Evolutionary conservation across 2,888 invertebrate genomes (phyloP), one percentile per base, ranked within the genome.

Genomic region (Morpho helenor): DNA sequence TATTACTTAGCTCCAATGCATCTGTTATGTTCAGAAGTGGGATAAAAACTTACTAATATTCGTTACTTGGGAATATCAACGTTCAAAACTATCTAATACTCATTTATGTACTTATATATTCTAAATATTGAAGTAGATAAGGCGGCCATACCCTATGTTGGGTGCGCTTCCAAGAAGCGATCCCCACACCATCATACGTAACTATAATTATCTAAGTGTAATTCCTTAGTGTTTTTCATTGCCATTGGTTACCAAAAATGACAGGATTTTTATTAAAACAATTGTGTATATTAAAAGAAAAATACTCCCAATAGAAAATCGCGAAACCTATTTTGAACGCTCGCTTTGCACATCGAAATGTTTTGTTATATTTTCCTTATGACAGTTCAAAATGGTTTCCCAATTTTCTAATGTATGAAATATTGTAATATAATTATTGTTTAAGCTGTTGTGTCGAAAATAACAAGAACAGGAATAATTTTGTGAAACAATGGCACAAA

Each of bases 401-500:
- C 73, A 76, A 70, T 79, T 75, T 55, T 83, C 87, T 84, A 83
- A 86, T 87, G 84, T 83, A 82, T 80, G 75, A 82, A 82, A 81
- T 85, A 82, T 84, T 88, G 88, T 88, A 88, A 88, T 88, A 88
- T 89, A 87, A 68, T 84, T 82, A 85, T 87, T 85, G 82, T 88
- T 87, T 90, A 88, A 89, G 89, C 84, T 86, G 86, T 90, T 90
- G 89, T 87, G 83, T 86, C 85, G 87, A 81, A 84, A 87, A 87
- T 88, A 85, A 88, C 84, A 87, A 87, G 88, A 88, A 85, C 90
- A 89, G 89, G 89, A 88, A 89, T 90, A 87, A 88, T 90, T 90
- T 90, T 89, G 87, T 88, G 82, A 87, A 89, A 87, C 87, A 89
- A 88, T 89, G 90, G 90, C 90, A 89, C 90, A 90, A 90, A 90